phyloP scores from a whole-genome alignment of 2,113 vertebrate species.

The Neoarius graeffei region DNA sequence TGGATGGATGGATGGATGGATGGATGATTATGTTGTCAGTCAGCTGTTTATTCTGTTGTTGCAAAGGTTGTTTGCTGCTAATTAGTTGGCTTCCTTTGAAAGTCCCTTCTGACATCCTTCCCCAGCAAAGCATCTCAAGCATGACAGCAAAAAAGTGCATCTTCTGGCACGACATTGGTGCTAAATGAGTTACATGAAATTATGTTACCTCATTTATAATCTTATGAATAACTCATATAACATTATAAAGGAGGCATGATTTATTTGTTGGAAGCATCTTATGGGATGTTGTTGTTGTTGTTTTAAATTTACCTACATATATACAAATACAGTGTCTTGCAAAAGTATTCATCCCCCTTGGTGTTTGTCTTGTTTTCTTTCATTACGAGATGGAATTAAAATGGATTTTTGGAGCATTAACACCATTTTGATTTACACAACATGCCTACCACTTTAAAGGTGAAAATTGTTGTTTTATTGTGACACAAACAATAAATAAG shows the following conservation, averaged over 20 bases:
- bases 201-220: background rate
- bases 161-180: background rate
- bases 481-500: no score
- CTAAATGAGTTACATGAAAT: background rate
- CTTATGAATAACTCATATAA: background rate
- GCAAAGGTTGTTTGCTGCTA: background rate
- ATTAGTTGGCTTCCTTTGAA: constrained; percentile 59
- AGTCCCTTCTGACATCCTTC: constrained; percentile 42
- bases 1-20: no score
- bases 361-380: background rate
- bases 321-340: no score
- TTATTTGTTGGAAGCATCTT: background rate
- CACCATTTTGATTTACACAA: no score
- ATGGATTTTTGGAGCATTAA: no score
- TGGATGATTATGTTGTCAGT: background rate
- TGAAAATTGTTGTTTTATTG: no score
- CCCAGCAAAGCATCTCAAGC: constrained; percentile 19
- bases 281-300: background rate
- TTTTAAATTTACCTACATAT: background rate
- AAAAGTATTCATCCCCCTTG: no score
- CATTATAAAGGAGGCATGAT: background rate
- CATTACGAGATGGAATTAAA: no score
- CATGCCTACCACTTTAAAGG: no score
- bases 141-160: background rate
- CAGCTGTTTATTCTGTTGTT: background rate